Conservation (phyloP, 2,797 vertebrate genomes). For the Gymnoscopelus microlampas region DNA sequence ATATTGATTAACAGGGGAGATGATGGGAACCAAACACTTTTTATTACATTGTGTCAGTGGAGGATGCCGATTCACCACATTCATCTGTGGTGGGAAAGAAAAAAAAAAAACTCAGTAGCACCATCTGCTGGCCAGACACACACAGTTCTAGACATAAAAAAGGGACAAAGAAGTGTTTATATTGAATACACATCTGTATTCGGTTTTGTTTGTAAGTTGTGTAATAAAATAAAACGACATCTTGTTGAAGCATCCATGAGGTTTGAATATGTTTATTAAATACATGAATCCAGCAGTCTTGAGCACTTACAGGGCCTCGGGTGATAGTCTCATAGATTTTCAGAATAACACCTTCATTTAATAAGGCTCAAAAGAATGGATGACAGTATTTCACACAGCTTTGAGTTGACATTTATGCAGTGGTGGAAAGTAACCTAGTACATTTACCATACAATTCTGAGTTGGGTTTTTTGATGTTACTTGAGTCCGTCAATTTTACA, state of each 20-base stretch:
- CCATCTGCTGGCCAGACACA: conserved; percentile 69
- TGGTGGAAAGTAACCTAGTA: conserved; percentile 5
- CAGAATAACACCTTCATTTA: conserved; percentile 88
- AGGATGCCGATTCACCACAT: conserved; percentile 51
- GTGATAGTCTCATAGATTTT: conserved; percentile 79
- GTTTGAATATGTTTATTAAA: conserved; percentile 22
- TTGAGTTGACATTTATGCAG: conserved; percentile 34
- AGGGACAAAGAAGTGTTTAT: no score
- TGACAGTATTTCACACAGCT: conserved; percentile 28
- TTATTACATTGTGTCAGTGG: conserved; percentile 50
- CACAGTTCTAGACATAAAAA: no score
- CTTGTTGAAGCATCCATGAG: not conserved
- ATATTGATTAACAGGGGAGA: not conserved
- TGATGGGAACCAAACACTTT: conserved; percentile 24
- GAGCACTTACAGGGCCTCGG: conserved; percentile 84
- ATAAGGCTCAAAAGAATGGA: conserved; percentile 81
- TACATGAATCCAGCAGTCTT: conserved; percentile 64
- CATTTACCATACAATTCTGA: not conserved
- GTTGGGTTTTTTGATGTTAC: not conserved
- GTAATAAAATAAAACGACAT: no score
- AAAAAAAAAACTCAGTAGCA: conserved; percentile 34
- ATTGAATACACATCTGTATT: no score
- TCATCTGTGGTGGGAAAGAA: not conserved
- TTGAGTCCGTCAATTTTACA: no score
- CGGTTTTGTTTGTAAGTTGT: no score